Percentiles rank a stretch among this genome's conserved stretches.
Evolutionary conservation across 2,113 vertebrate genomes (phyloP).

Genomic region (Mohoua ochrocephala): DNA sequence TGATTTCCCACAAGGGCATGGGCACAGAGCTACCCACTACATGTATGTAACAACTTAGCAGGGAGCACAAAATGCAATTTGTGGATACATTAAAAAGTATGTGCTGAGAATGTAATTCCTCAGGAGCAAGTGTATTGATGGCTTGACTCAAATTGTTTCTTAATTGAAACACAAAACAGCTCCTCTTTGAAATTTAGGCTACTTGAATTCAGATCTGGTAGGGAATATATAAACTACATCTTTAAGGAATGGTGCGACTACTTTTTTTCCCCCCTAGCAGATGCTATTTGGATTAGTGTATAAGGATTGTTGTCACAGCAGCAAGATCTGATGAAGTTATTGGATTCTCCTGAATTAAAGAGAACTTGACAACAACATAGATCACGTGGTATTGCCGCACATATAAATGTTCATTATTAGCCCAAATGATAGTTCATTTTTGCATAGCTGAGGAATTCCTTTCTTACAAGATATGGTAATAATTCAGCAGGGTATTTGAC

Average conservation of each 20-base stretch:
- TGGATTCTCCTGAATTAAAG: background rate
- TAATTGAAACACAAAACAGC: background rate
- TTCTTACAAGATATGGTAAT: background rate
- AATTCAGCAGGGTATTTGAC: background rate
- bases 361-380: background rate
- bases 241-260: background rate
- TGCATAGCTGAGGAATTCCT: background rate
- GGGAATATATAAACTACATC: background rate
- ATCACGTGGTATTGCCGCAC: background rate
- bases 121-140: background rate
- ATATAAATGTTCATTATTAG: background rate
- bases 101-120: background rate
- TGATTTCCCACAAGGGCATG: background rate
- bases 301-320: background rate
- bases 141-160: background rate
- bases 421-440: background rate
- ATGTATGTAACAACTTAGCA: background rate
- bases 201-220: background rate
- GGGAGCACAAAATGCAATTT: background rate
- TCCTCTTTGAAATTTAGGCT: constrained; percentile 4
- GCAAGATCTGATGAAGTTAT: background rate
- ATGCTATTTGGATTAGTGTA: background rate
- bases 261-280: background rate
- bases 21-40: fast-evolving
- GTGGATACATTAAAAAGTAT: background rate